Percentiles rank a stretch among this genome's conserved stretches.
These are phyloP conservation scores for Athene cunicularia DNA, from an alignment of 2,113 vertebrate genomes.

Conservation along the genomic window DNA sequence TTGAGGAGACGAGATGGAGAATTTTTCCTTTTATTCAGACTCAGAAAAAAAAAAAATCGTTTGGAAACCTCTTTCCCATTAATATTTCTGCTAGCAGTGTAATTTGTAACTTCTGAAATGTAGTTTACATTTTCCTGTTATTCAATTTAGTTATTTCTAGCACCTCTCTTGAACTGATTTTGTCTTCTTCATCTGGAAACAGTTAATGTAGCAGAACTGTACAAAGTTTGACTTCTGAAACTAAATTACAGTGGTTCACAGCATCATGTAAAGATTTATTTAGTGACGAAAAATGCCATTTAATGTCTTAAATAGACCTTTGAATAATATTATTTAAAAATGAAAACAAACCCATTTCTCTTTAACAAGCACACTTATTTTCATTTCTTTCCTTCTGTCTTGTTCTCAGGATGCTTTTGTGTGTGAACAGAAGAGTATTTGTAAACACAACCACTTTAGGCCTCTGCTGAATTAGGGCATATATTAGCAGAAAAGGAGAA, in stretches of 20 bases:
- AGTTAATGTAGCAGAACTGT: background rate
- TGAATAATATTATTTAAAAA: background rate
- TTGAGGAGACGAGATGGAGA: background rate
- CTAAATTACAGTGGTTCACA: background rate
- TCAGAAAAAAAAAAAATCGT: background rate
- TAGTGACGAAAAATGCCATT: background rate
- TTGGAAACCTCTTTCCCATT: background rate
- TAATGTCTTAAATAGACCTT: background rate
- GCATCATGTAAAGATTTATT: background rate
- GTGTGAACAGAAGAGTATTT: background rate
- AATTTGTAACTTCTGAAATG: background rate
- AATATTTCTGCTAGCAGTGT: background rate
- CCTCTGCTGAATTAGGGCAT: background rate
- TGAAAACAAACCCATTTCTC: background rate
- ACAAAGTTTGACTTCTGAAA: background rate
- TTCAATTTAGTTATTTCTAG: background rate
- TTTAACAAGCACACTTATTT: background rate
- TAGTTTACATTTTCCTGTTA: background rate
- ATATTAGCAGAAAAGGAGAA: background rate
- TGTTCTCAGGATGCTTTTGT: background rate
- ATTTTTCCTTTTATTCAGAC: background rate
- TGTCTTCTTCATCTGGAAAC: background rate
- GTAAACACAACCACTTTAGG: background rate
- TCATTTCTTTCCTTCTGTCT: background rate
- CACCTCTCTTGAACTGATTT: background rate